These are phyloP conservation scores for Caretta caretta DNA, from an alignment of 2,113 vertebrate genomes.

Conservation along the genomic window DNA sequence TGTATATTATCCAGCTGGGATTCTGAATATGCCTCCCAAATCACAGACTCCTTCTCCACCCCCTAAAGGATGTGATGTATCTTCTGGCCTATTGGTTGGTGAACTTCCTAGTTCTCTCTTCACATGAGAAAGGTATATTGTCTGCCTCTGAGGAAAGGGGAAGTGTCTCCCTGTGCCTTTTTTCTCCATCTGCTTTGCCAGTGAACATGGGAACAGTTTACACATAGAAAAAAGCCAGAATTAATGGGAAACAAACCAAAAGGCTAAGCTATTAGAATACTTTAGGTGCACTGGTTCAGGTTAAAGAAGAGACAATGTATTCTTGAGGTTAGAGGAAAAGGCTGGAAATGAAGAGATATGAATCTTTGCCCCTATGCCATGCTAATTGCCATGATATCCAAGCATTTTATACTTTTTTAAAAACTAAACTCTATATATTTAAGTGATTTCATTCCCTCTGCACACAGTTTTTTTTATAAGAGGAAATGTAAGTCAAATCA, in stretches of 20 bases:
- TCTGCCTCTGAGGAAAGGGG: neutral
- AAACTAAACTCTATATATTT: neutral
- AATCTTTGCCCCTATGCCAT: accelerated
- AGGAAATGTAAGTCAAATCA: neutral
- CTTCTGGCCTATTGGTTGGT: neutral
- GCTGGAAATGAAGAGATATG: accelerated
- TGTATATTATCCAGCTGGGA: neutral
- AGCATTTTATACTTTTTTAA: neutral
- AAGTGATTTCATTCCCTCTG: neutral
- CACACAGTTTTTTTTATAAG: accelerated
- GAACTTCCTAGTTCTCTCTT: neutral
- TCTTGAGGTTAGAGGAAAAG: neutral
- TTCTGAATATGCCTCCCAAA: neutral
- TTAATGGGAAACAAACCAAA: neutral
- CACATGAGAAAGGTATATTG: neutral
- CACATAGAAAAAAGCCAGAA: neutral
- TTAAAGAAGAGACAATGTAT: accelerated
- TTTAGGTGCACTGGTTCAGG: neutral
- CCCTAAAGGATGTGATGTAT: neutral
- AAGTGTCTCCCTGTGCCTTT: neutral
- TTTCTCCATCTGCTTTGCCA: neutral
- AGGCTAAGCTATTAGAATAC: accelerated
- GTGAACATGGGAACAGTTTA: neutral
- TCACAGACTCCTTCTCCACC: neutral
- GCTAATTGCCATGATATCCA: neutral